phyloP scores from a whole-genome alignment of 2,113 vertebrate genomes.

The Ceuthmochares aereus region DNA sequence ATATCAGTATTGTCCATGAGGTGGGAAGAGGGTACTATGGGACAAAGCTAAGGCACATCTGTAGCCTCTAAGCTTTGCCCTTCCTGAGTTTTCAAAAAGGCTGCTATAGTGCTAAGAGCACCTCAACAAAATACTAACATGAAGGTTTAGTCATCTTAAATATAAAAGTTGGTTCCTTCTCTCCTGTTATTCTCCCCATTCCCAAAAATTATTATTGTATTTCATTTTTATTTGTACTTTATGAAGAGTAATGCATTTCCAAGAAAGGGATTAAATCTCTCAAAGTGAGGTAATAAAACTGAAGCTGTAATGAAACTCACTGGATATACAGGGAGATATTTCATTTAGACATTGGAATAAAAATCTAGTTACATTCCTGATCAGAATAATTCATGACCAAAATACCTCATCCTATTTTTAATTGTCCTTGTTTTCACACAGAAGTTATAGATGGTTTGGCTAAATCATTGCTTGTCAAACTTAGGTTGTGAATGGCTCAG shows the following conservation, averaged over 20 bases:
- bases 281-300: constrained; percentile 56
- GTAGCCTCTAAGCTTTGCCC: background rate
- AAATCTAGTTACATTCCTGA: constrained; percentile 45
- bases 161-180: background rate
- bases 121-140: background rate
- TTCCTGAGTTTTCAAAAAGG: background rate
- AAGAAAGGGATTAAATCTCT: constrained; percentile 52
- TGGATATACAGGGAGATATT: constrained; percentile 50
- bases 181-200: background rate
- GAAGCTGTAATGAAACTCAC: constrained; percentile 58
- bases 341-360: constrained; percentile 56
- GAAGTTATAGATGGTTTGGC: constrained; percentile 40
- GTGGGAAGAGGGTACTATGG: accelerated
- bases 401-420: constrained; percentile 55
- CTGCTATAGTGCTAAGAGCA: background rate
- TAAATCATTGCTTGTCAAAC: constrained; percentile 34
- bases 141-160: background rate
- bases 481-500: background rate
- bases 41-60: background rate
- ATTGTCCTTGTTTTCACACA: constrained; percentile 64
- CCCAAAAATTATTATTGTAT: background rate
- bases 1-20: accelerated
- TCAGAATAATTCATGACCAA: constrained; percentile 68
- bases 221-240: constrained; percentile 63
- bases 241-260: constrained; percentile 30